Evolutionary conservation across 2,113 vertebrate species (phyloP), one percentile per base, ranked within the genome.

Genomic region (Coreoperca whiteheadi): DNA sequence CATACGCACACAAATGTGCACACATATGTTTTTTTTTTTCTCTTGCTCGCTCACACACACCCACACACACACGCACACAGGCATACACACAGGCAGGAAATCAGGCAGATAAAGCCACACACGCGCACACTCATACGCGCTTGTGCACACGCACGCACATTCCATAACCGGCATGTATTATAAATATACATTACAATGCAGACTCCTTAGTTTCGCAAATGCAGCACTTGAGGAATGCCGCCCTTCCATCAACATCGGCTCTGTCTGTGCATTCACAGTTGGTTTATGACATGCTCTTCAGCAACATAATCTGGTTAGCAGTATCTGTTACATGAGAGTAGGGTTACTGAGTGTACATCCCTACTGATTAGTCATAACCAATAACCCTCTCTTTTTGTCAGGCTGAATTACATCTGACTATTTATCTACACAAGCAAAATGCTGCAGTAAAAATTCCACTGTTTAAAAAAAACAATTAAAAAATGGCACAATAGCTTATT

Each of bases 151-250:
- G 56, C 77, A 88, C 84, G 4, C 81, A 90, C 89, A 89, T 85
- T 89, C 93, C 81, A 86, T 84, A 81, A 87, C 90, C 78, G 66
- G 90, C 83, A 83, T 90, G 89, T 91, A 83, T 90, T 74, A 90
- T 84, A 91, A 91, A 94, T 92, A 87, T 91, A 94, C 93, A 93
- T 92, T 83, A 93, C 90, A 87, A 83, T 75, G 77, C 89, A 84
- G 87, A 82, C 79, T 77, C 81, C 71, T 77, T 79, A 4, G 20
- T 88, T 59, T 54, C 21, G 23, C 25, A 72, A 68, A 60, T 32
- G 79, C 91, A 87, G 83, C 87, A 70, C 83, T 67, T 14, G 71
- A 81, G 75, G 65, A 81, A 87, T 60, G 87, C 84, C 28, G 82
- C 75, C 57, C 80, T 14, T 80, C 71, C 43, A 28, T 85, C 77